Base-by-base conservation (phyloP, 2,113 vertebrate species). In the Barnardius zonarius region DNA sequence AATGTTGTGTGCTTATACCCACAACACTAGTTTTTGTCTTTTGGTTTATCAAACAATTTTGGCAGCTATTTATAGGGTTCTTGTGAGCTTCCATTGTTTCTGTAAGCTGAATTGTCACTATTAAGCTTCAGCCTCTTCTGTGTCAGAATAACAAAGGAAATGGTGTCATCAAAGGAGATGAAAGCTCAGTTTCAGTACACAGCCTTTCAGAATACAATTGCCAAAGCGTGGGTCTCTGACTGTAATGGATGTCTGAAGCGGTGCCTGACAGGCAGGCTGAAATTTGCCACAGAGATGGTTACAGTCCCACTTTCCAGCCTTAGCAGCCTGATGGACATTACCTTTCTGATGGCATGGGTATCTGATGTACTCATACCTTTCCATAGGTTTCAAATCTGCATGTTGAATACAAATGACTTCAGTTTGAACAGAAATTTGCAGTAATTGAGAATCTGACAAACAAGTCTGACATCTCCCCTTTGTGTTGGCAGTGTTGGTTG, bases 71-170 rank as follows among this genome's bases (percentile, higher is more conserved):
- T 75, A 13, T 52, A 83, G 64, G 44, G 59, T 28, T 22, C 31
- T 63, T 80, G 83, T 88, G 75, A 74, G 75, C 63, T 70, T 54
- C 79, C 25, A 37, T 93, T 83, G 84, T 85, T 76, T 86, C 63
- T 49, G 63, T 63, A 66, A 86, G 86, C 86, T 63, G 77, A 88
- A 75, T 67, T 91, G 91, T 94, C 86, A 66, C 1, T 83, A 49
- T 77, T 39, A 52, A 77, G 88, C 54, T 63, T 66, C 9, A 77
- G 64, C 25, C 73, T 8, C 54, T 41, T 88, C 35, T 95, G 63
- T 86, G 83, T 44, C 41, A 77, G 73, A 57, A 31, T 37, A 86
- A 70, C 83, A 92, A 83, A 95, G 80, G 83, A 52, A 86, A 70
- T 59, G 68, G 64, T 88, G 83, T 92, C 69, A 74, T 66, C 28